These are phyloP conservation scores for Flexamia atlantica DNA, from an alignment of 2,888 invertebrate species.

Conservation along the genomic window DNA sequence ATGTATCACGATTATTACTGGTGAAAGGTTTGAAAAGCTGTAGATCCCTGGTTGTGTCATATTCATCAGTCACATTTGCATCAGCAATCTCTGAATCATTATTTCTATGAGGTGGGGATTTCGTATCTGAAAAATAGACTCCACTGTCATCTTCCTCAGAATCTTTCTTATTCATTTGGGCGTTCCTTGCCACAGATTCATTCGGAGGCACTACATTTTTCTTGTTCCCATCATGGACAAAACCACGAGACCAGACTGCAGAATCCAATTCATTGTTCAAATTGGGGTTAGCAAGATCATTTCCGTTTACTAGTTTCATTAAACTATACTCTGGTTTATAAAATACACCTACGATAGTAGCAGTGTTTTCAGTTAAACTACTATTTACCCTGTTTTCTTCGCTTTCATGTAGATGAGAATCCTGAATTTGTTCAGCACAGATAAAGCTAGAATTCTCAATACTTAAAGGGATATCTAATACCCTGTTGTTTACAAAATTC, in stretches of 20 bases:
- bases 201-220: slow-evolving; percentile 3
- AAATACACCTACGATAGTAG: slow-evolving; percentile 61
- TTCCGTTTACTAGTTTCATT: not conserved
- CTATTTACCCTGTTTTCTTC: slow-evolving; percentile 46
- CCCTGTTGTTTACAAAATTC: slow-evolving; percentile 46
- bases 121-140: slow-evolving; percentile 61
- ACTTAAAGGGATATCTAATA: slow-evolving; percentile 47
- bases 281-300: not conserved
- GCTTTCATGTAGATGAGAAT: not conserved
- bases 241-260: not conserved
- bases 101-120: slow-evolving; percentile 48
- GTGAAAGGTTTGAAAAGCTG: slow-evolving; percentile 22
- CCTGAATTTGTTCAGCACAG: slow-evolving; percentile 17
- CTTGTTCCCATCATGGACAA: not conserved
- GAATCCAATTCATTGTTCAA: not conserved
- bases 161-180: slow-evolving; percentile 36
- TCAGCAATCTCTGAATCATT: not conserved
- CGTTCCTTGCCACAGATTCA: not conserved
- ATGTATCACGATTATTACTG: slow-evolving; percentile 60
- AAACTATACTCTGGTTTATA: slow-evolving; percentile 57
- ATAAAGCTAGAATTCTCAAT: slow-evolving; percentile 2
- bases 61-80: not conserved
- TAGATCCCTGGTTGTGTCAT: not conserved
- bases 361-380: slow-evolving; percentile 45
- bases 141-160: slow-evolving; percentile 60